Evolutionary conservation across 2,113 vertebrate genomes (phyloP), one percentile per base, ranked within the genome.

Genomic region (Limnothrissa miodon): DNA sequence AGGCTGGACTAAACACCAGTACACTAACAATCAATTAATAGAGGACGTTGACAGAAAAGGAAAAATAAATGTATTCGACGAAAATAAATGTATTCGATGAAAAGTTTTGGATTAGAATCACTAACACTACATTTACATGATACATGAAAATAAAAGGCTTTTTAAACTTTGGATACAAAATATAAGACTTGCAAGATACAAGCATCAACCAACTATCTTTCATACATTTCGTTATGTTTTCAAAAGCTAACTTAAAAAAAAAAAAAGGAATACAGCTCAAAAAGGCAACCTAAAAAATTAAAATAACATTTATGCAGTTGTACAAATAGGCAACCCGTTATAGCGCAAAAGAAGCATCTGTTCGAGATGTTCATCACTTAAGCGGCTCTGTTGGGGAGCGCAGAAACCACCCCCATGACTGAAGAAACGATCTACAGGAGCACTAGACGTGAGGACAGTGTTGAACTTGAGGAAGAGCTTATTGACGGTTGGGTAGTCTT

Each of bases 391-490:
- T 84, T 94, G 92, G 1, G 91, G 91, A 0, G 89, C 91, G 29
- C 92, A 87, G 86, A 93, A 81, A 86, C 94, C 92, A 10, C 89
- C 90, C 10, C 92, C 93, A 83, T 93, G 90, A 46, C 89, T 92
- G 86, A 94, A 94, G 78, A 94, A 92, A 0, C 90, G 90, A 88
- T 93, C 91, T 81, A 94, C 90, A 0, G 93, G 93, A 0, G 91
- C 91, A 19, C 92, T 92, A 79, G 93, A 94, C 0, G 93, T 92
- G 84, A 94, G 84, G 2, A 92, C 91, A 79, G 93, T 94, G 90
- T 94, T 94, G 87, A 91, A 93, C 79, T 93, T 94, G 0, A 94
- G 84, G 85, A 94, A 94, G 2, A 94, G 89, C 87, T 92, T 91
- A 87, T 92, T 93, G 45, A 94, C 89, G 7, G 90, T 86, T 9